Percentiles rank a stretch among this genome's conserved stretches.
These are phyloP conservation scores for Cydia amplana DNA, from an alignment of 1,140 invertebrate species.

Conservation along the genomic window DNA sequence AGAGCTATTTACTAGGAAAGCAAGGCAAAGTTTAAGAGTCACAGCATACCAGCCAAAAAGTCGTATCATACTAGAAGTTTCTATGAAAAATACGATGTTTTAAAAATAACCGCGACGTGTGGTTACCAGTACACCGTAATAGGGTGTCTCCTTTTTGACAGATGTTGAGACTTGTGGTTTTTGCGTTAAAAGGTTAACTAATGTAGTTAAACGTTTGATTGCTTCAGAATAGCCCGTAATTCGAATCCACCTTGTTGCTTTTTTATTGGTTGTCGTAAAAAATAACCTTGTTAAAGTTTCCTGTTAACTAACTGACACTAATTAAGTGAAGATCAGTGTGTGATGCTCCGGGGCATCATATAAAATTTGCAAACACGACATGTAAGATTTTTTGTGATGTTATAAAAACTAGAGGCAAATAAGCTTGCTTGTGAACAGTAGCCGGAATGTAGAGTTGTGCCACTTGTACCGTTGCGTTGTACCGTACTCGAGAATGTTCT, in stretches of 20 bases:
- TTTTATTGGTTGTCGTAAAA: background rate
- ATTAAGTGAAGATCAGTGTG: background rate
- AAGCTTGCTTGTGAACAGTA: background rate
- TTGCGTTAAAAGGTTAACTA: slow-evolving; percentile 30
- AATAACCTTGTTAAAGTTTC: background rate
- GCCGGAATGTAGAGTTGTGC: too few species aligned
- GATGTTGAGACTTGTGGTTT: slow-evolving; percentile 26
- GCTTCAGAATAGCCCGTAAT: slow-evolving; percentile 9
- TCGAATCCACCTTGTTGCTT: slow-evolving; percentile 8
- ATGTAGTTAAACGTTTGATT: slow-evolving; percentile 25
- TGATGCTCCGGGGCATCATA: background rate
- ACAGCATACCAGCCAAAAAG: background rate
- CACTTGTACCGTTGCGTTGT: too few species aligned
- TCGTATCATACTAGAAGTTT: background rate
- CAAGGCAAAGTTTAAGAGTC: background rate
- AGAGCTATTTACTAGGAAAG: background rate
- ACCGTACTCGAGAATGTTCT: too few species aligned
- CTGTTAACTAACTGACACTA: background rate
- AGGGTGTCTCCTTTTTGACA: slow-evolving; percentile 25
- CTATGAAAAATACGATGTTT: background rate
- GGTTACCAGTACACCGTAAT: background rate
- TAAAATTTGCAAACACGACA: background rate
- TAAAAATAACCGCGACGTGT: background rate
- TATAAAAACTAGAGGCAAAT: background rate
- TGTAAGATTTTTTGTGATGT: background rate